phyloP scores from a whole-genome alignment of 2,797 vertebrate species.

The Meda fulgida region DNA sequence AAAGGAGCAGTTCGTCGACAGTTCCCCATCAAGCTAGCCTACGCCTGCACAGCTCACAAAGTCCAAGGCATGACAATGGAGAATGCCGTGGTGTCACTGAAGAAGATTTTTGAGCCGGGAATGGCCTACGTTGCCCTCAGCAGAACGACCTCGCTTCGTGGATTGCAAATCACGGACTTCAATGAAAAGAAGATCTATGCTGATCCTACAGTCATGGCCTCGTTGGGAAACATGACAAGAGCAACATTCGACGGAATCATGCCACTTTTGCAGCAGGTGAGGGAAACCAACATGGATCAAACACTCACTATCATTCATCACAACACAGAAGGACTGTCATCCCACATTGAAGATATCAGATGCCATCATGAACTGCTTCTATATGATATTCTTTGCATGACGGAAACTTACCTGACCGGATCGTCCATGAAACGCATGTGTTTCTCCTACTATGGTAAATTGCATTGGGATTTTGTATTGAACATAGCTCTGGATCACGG shows the following conservation, averaged over 20 bases:
- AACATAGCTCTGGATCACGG: too few species aligned
- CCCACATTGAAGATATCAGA: too few species aligned
- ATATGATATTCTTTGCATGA: too few species aligned
- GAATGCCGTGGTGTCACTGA: not conserved
- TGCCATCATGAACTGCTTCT: too few species aligned
- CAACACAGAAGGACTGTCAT: too few species aligned
- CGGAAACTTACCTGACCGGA: too few species aligned
- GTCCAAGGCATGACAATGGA: slow-evolving; percentile 17
- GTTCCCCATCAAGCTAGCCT: not conserved
- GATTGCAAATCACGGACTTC: not conserved
- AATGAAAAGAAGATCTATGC: not conserved
- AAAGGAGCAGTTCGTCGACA: not conserved
- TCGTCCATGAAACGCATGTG: too few species aligned
- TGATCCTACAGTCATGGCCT: not conserved
- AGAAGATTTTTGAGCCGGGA: slow-evolving; percentile 10
- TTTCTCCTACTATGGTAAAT: too few species aligned
- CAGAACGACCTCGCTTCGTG: not conserved
- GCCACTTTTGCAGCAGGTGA: not conserved
- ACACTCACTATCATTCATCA: slow-evolving; percentile 5
- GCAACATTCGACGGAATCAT: not conserved
- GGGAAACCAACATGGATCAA: not conserved
- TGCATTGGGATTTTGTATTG: too few species aligned
- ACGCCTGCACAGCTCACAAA: slow-evolving; percentile 27
- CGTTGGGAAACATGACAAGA: not conserved
- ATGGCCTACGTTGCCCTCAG: not conserved